These are phyloP conservation scores for Neoarius graeffei DNA, from an alignment of 2,113 vertebrate species.

Conservation along the genomic window DNA sequence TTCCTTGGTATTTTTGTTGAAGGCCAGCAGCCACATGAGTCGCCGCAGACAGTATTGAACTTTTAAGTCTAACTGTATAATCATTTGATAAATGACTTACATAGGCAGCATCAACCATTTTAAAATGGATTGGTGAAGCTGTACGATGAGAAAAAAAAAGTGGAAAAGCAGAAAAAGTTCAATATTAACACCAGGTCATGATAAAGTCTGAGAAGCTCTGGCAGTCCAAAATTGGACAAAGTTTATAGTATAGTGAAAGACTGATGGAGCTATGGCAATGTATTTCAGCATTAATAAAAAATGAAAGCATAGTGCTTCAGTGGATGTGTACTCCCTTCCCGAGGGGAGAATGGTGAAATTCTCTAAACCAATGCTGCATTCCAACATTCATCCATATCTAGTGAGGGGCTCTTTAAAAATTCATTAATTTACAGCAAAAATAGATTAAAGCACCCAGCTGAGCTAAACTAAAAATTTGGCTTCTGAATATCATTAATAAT, in stretches of 20 bases:
- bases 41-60: neutral
- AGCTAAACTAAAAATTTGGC: constrained; percentile 78
- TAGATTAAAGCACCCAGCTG: constrained; percentile 79
- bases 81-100: neutral
- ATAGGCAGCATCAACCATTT: neutral
- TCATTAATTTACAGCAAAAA: constrained; percentile 84
- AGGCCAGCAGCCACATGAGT: neutral
- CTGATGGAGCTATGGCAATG: constrained; percentile 60
- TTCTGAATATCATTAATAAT: constrained; percentile 79
- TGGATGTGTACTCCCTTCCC: constrained; percentile 67
- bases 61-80: neutral
- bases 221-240: constrained; percentile 45
- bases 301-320: constrained; percentile 70
- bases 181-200: neutral
- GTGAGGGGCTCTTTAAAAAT: constrained; percentile 78
- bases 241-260: constrained; percentile 37
- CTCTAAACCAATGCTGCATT: constrained; percentile 67
- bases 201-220: constrained; percentile 23
- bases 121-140: neutral
- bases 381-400: constrained; percentile 70
- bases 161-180: neutral
- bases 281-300: constrained; percentile 73
- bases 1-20: neutral
- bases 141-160: neutral
- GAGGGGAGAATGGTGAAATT: constrained; percentile 66